phyloP scores from a whole-genome alignment of 2,113 vertebrate species.

The Sterrhoptilus dennistouni region DNA sequence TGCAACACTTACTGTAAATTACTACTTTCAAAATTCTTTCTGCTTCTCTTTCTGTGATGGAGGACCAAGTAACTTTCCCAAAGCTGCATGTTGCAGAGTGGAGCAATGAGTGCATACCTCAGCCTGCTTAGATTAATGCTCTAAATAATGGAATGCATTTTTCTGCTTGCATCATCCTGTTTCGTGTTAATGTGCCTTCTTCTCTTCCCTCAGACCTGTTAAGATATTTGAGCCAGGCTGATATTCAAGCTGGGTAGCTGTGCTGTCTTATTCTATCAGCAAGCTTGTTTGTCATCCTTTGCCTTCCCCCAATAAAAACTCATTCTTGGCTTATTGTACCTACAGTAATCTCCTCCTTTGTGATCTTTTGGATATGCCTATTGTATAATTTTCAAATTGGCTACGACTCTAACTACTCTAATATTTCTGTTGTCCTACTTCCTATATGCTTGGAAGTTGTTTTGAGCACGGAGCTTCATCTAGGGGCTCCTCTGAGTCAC shows the following conservation, averaged over 20 bases:
- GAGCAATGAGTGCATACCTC: not conserved
- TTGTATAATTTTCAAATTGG: not conserved
- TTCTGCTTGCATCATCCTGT: not conserved
- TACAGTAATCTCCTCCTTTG: not conserved
- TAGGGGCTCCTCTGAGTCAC: not conserved
- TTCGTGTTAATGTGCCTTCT: not conserved
- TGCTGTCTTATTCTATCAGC: not conserved
- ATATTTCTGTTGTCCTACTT: not conserved
- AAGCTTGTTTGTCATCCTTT: not conserved
- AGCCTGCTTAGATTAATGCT: not conserved
- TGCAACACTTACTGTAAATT: not conserved
- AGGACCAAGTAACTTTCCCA: not conserved
- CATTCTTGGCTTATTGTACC: not conserved
- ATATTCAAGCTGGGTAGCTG: not conserved
- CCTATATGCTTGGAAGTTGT: not conserved
- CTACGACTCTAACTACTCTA: not conserved
- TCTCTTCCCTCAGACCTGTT: not conserved
- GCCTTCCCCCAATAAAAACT: not conserved
- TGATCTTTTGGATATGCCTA: not conserved
- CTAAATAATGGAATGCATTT: not conserved
- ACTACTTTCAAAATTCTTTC: not conserved
- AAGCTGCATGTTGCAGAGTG: not conserved
- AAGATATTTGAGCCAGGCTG: not conserved
- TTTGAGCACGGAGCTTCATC: not conserved
- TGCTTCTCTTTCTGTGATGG: not conserved